These are phyloP conservation scores for Neocrepidodera transversa DNA, from an alignment of 2,888 invertebrate genomes.

Conservation along the genomic window DNA sequence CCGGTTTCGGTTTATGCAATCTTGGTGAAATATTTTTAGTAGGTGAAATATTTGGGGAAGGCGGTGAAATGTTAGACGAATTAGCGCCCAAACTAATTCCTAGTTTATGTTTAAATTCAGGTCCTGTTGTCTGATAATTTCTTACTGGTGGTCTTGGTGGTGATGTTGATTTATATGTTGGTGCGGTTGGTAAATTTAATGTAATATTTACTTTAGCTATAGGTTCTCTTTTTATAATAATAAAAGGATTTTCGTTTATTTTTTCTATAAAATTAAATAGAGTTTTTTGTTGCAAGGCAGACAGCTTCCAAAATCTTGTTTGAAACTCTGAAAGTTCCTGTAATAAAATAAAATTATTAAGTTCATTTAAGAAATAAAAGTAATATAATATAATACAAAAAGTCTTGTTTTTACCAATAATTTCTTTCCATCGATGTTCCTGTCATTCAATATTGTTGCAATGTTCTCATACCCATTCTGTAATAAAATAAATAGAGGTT, in stretches of 20 bases:
- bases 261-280: constrained; percentile 7
- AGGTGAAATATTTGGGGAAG: neutral
- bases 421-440: constrained; percentile 36
- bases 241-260: constrained; percentile 7
- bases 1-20: neutral
- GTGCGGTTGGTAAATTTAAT: neutral
- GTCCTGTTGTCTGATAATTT: neutral
- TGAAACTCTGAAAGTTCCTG: constrained; percentile 4
- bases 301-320: constrained; percentile 9
- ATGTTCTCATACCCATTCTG: constrained; percentile 40
- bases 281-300: neutral
- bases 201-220: neutral
- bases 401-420: constrained; percentile 38
- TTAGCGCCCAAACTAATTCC: neutral
- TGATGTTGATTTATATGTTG: neutral
- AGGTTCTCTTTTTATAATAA: neutral
- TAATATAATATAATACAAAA: neutral
- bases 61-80: neutral
- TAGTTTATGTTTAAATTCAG: constrained; percentile 1
- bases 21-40: neutral
- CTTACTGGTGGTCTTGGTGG: neutral
- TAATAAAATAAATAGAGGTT: constrained; percentile 20
- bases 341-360: constrained; percentile 20
- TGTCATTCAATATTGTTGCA: constrained; percentile 30
- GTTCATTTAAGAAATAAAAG: constrained; percentile 2